Evolutionary conservation across 1,140 invertebrate species (phyloP), one percentile per base, ranked within the genome.

Genomic region (Drosophila pandora): DNA sequence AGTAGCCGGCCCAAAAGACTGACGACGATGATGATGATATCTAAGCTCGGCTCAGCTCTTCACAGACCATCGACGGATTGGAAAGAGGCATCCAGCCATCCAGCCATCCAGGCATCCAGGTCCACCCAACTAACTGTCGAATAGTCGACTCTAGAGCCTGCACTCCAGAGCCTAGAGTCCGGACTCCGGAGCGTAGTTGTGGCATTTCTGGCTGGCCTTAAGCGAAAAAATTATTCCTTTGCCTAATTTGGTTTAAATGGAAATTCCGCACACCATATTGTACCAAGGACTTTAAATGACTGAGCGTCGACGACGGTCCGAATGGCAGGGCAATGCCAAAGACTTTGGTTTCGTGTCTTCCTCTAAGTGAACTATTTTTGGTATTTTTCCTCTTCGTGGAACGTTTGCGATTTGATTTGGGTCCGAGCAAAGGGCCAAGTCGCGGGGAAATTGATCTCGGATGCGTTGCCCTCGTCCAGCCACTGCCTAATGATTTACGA

Each of bases 211-310:
- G 41, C 76, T 84, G 80, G 73, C 74, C 69, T 71, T 65, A 70
- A 60, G 74, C 73, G 47, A 80, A 74, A 87, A 81, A 82, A 77
- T 70, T 84, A 87, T 84, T 84, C 81, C 81, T 87, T 75, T 87
- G 77, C 81, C 81, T 87, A 85, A 85, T 85, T 85, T 85, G 81
- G 81, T 74, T 85, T 87, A 87, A 85, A 87, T 85, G 81, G 81
- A 85, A 85, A 85, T 85, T 85, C 81, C 81, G 78, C 81, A 85
- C 81, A 85, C 81, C 81, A 85, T 85, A 85, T 87, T 87, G 82
- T 85, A 87, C 78, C 53, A 79, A 76, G 82, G 78, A 87, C 81
- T 87, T 84, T 87, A 84, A 87, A 84, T 87, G 77, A 81, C 67
- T 69, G 32, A 23, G 25, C 79, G 71, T 77, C 74, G 72, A 63